These are phyloP conservation scores for Chamaetylas fuelleborni DNA, from an alignment of 2,113 vertebrate species.

Conservation along the genomic window DNA sequence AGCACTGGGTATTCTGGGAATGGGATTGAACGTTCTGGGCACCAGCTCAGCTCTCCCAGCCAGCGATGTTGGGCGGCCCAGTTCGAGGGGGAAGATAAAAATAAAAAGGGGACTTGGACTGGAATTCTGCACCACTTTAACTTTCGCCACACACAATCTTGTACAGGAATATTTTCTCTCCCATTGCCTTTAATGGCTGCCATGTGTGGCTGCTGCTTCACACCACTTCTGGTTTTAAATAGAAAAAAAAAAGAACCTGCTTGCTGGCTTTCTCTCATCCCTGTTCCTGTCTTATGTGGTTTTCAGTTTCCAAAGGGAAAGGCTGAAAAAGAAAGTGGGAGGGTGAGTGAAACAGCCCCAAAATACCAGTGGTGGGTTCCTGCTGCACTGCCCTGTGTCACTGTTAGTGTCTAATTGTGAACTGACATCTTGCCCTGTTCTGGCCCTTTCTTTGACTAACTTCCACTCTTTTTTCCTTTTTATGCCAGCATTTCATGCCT, in stretches of 20 bases:
- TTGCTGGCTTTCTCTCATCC: conserved; percentile 20
- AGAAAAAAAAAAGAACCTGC: neutral
- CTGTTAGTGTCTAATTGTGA: neutral
- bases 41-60: conserved; percentile 34
- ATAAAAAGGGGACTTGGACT: conserved; percentile 61
- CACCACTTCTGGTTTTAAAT: neutral
- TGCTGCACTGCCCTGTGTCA: neutral
- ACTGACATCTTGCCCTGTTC: neutral
- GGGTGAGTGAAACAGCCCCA: neutral
- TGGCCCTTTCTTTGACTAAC: neutral
- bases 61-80: conserved; percentile 35
- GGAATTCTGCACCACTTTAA: conserved; percentile 54
- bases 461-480: neutral
- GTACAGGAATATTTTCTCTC: conserved; percentile 27
- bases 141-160: conserved; percentile 59
- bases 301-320: neutral
- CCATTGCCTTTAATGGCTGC: conserved; percentile 34
- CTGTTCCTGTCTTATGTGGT: conserved; percentile 31
- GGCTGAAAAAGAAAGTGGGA: neutral
- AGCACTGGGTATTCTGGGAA: conserved; percentile 36
- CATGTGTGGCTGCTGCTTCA: conserved; percentile 39
- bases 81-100: conserved; percentile 56
- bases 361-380: neutral
- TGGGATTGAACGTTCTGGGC: conserved; percentile 17
- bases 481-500: conserved; percentile 88